Conservation (phyloP, 2,888 invertebrate genomes). For the Dorcus parallelipipedus region DNA sequence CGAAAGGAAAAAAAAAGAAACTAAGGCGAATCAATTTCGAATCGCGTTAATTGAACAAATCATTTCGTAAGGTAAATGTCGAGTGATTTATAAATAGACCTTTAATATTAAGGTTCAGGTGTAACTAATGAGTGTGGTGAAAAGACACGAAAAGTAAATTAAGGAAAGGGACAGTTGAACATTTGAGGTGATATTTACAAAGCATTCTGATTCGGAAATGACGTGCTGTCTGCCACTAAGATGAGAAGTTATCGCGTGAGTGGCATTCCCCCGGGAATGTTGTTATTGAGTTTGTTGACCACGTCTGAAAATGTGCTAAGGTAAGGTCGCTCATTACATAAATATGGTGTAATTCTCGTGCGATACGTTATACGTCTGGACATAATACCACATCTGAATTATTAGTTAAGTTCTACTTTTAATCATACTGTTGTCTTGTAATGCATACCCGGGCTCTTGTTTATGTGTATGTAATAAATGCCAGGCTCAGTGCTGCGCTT, state of each 20-base stretch:
- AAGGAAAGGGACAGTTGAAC: neutral
- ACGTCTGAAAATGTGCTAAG: neutral
- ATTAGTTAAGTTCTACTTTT: neutral
- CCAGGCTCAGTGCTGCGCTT: neutral
- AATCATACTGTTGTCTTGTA: conserved; percentile 6
- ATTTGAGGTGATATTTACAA: too few relatives aligned
- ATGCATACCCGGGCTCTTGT: neutral
- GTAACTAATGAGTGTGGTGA: too few relatives aligned
- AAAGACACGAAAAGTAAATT: neutral
- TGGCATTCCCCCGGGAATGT: neutral
- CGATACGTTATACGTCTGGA: conserved; percentile 1
- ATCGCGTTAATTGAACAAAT: too few relatives aligned
- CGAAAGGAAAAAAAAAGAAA: too few relatives aligned
- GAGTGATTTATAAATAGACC: too few relatives aligned
- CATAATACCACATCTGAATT: conserved; percentile 2
- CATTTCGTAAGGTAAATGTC: too few relatives aligned
- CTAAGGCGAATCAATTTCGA: too few relatives aligned
- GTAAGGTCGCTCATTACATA: neutral
- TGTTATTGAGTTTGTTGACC: neutral
- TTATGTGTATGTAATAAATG: conserved; percentile 5
- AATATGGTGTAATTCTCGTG: neutral
- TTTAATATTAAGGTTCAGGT: too few relatives aligned
- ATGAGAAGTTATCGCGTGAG: neutral
- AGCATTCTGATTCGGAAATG: neutral
- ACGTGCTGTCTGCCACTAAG: neutral